A percentile compares a stretch with the other conserved stretches of the same genome.
Conservation (phyloP, 2,888 invertebrate genomes). For the Andrena chrysosceles region DNA sequence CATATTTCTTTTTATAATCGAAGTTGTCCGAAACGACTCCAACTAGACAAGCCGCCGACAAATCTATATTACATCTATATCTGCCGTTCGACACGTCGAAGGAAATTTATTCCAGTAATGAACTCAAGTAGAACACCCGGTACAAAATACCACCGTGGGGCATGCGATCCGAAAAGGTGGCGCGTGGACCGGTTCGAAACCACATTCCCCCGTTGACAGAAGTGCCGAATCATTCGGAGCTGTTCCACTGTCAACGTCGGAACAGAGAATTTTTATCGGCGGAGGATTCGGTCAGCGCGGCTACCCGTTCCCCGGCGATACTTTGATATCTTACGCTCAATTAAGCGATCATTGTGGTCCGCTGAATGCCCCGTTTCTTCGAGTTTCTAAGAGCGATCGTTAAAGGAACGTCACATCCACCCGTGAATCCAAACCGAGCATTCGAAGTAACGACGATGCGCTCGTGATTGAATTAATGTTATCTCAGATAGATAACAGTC, state of each 20-base stretch:
- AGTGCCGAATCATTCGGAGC: constrained; percentile 74
- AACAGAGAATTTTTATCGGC: constrained; percentile 71
- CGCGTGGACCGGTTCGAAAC: constrained; percentile 64
- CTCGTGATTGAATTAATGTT: constrained; percentile 5
- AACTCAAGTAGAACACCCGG: constrained; percentile 47
- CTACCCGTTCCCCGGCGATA: constrained; percentile 61
- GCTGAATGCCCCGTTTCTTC: constrained; percentile 72
- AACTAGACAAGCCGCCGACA: constrained; percentile 17
- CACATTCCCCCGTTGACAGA: constrained; percentile 66
- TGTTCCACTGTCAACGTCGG: constrained; percentile 76
- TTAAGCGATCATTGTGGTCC: constrained; percentile 79
- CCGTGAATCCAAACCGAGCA: not conserved
- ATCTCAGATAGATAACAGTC: not conserved
- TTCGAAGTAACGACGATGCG: constrained; percentile 3
- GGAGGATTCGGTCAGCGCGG: constrained; percentile 37
- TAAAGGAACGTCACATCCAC: constrained; percentile 37
- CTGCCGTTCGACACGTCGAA: not conserved
- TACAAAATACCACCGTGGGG: constrained; percentile 23
- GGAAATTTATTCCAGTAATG: constrained; percentile 45
- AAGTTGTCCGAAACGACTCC: not conserved
- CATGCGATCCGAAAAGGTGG: constrained; percentile 46
- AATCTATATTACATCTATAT: constrained; percentile 2
- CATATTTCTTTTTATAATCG: not conserved
- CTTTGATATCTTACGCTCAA: constrained; percentile 76
- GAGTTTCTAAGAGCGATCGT: constrained; percentile 66